Base-by-base conservation (phyloP, 2,888 invertebrate genomes). In the Crepidodera aurea region DNA sequence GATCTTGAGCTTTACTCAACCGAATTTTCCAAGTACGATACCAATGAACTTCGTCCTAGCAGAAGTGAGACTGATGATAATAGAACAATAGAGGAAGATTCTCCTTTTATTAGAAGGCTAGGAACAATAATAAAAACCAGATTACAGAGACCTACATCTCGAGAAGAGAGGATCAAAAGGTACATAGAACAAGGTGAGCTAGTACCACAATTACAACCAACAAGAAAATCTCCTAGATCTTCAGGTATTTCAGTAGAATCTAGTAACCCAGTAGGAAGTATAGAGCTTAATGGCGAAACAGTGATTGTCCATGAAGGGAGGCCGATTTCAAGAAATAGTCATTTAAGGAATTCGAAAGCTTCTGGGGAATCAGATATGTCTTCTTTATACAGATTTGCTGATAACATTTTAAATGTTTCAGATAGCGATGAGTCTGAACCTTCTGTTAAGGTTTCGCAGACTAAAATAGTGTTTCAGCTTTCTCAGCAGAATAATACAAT, bases 401-500 rank as follows among this genome's bases (percentile, higher is more conserved):
- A 57, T 16, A 72, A 70, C 16, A 71, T 74, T 58, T 72, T 70
- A 32, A 71, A 72, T 34, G 29, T 51, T 59, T 70, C 74, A 4
- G 75, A 73, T 60, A 73, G 74, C 54, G 73, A 73, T 66, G 73
- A 74, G 61, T 73, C 74, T 8, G 64, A 70, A 27, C 55, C 58
- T 42, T 61, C 63, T 0, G 27, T 48, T 22, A 51, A 51, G 37
- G 22, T 51, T 18, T 51, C 51, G 13, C 27, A 48, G 22, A 27
- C 27, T 13, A 48, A 48, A 48, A 48, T 48, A 15, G 29, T 48
- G 2, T 29, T 48, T 29, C 48, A 48, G 13, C 8, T 8, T 16
- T 7, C 8, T 29, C 48, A 27, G 12, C 48, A 27, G 12, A 48
- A 15, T 13, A 13, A 6, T 1, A 7, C 29, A 15, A 5, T 15